Evolutionary conservation across 2,797 vertebrate genomes (phyloP), one percentile per base, ranked within the genome.

Genomic region (Australoheros facetus): DNA sequence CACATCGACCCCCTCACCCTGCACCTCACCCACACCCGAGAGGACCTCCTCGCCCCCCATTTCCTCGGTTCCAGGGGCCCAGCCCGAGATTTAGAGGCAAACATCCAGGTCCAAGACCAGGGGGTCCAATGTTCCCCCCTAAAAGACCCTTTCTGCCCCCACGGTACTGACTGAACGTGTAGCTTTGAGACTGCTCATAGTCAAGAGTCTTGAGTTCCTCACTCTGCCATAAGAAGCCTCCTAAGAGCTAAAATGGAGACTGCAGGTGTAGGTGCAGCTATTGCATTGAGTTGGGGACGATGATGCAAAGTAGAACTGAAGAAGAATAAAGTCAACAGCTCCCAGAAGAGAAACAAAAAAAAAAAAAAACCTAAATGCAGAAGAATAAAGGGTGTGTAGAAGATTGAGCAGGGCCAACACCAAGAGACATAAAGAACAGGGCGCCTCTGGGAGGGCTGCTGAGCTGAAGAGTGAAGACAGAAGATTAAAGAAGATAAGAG

Each of bases 141-240:
- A 98, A 98, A 93, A 97, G 98, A 91, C 97, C 97, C 11, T 98
- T 96, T 85, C 95, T 93, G 42, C 97, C 97, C 30, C 97, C 97
- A 21, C 96, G 96, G 81, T 98, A 97, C 96, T 98, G 96, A 99
- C 73, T 12, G 42, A 17, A 60, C 69, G 28, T 23, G 57, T 48
- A 55, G 57, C 72, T 71, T 51, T 85, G 32, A 82, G 73, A 69
- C 80, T 77, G 64, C 64, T 53, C 16, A 48, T 16, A 45, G 60
- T 76, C 45, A 62, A 60, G 30, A 34, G 2, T 45, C 30, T 30
- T 23, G 30, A 72, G 32, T 32, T 56, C 45, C 57, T 53, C 23
- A 32, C 16, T 11, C 32, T 39, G 75, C 75, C 28, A 23, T 5
- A 5, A 64, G 56, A 79, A 69, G 28, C 53, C 60, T 51, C 72